Evolutionary conservation across 2,113 vertebrate species (phyloP).

Genomic region (Salminus brasiliensis): DNA sequence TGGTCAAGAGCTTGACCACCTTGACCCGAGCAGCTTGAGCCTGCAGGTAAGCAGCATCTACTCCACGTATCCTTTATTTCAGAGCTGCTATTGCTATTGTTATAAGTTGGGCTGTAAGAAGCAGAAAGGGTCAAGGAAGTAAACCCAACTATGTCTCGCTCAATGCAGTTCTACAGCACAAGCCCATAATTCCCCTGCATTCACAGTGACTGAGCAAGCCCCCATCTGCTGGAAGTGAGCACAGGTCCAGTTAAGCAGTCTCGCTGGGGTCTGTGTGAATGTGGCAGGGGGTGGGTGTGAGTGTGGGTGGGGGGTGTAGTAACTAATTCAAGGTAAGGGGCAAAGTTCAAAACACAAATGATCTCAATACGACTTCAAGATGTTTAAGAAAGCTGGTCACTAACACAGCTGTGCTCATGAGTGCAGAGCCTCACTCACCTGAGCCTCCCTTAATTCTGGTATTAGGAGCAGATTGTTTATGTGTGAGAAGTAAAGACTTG

Average conservation of each 20-base stretch:
- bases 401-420: conserved; percentile 36
- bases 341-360: conserved; percentile 26
- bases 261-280: neutral
- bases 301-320: neutral
- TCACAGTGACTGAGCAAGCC: neutral
- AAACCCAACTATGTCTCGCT: neutral
- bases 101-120: too few relatives aligned
- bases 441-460: neutral
- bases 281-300: neutral
- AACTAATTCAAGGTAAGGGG: conserved; percentile 5
- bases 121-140: too few relatives aligned
- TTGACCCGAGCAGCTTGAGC: too few relatives aligned
- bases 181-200: neutral
- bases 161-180: neutral
- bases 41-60: too few relatives aligned
- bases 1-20: too few relatives aligned
- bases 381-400: conserved; percentile 34
- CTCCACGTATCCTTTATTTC: too few relatives aligned
- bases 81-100: too few relatives aligned
- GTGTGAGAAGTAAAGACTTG: neutral
- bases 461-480: neutral
- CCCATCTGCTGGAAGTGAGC: conserved; percentile 21
- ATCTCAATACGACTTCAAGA: conserved; percentile 20
- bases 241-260: conserved; percentile 5
- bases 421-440: neutral